Percentiles rank a stretch among this genome's conserved stretches.
These are phyloP conservation scores for Phoxinus dragarum DNA, from an alignment of 2,797 vertebrate species.

Conservation along the genomic window DNA sequence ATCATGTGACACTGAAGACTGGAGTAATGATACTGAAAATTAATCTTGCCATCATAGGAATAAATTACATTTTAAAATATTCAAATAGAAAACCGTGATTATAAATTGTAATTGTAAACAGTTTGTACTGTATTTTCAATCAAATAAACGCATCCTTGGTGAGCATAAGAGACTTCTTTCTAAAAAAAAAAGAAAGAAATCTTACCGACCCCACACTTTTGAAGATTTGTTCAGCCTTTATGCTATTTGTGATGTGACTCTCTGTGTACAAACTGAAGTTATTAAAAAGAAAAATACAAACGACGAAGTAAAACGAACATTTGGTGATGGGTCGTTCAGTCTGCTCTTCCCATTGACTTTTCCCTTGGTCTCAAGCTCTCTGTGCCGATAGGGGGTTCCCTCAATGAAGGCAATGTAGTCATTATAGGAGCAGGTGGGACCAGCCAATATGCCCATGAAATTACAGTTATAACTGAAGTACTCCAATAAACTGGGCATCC, in stretches of 20 bases:
- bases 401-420: slow-evolving; percentile 96
- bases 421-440: slow-evolving; percentile 93
- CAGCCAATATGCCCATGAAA: slow-evolving; percentile 95
- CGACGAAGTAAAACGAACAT: slow-evolving; percentile 73
- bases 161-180: background rate
- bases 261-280: background rate
- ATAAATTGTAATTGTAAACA: background rate
- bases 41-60: too few species aligned
- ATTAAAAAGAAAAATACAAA: background rate
- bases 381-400: slow-evolving; percentile 82
- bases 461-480: slow-evolving; percentile 96
- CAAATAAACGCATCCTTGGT: background rate
- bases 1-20: background rate
- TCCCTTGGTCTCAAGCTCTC: slow-evolving; percentile 76
- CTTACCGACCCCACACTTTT: background rate
- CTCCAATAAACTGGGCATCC: slow-evolving; percentile 92
- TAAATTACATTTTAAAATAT: background rate
- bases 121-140: too few species aligned
- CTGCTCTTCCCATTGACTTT: slow-evolving; percentile 78
- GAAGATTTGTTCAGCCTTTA: background rate
- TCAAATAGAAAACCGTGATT: background rate
- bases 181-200: too few species aligned
- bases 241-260: background rate
- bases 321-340: slow-evolving; percentile 87
- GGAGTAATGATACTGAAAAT: background rate